phyloP scores from a whole-genome alignment of 1,140 invertebrate genomes.

The Lepidurus packardi region DNA sequence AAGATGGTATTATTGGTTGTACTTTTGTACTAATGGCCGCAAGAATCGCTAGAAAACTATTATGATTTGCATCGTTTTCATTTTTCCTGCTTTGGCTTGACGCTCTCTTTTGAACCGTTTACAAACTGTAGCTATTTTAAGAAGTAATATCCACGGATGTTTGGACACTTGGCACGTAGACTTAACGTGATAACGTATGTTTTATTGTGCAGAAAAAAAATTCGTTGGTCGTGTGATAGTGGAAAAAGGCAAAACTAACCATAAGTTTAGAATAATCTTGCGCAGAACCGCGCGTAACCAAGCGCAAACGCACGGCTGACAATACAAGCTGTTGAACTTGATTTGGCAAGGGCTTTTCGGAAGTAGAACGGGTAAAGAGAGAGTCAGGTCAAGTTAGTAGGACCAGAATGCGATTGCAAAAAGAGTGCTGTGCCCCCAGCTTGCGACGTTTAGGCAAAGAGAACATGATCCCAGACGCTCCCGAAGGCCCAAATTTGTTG shows the following conservation, averaged over 20 bases:
- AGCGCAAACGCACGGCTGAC: background rate
- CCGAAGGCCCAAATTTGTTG: constrained; percentile 29
- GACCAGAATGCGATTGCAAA: constrained; percentile 3
- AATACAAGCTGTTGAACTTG: constrained; percentile 12
- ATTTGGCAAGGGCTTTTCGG: background rate
- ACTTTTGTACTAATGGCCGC: background rate
- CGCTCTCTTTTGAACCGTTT: background rate
- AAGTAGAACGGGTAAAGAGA: background rate
- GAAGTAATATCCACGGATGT: background rate
- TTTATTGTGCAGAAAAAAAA: background rate
- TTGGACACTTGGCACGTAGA: background rate
- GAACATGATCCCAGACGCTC: constrained; percentile 25
- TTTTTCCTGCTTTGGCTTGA: background rate
- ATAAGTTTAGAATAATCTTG: background rate
- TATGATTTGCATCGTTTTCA: background rate
- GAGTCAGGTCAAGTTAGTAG: background rate
- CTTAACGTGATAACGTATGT: background rate
- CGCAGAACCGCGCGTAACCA: constrained; percentile 1
- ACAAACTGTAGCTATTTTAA: constrained; percentile 1
- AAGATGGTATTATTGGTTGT: constrained; percentile 10
- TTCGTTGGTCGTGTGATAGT: constrained; percentile 3
- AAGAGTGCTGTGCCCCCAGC: background rate
- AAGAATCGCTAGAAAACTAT: too few relatives aligned
- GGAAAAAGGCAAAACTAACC: background rate
- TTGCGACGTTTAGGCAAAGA: constrained; percentile 24